These are phyloP conservation scores for Pocillopora grandis DNA, from an alignment of 92 coral and sea anemone species.

Conservation along the genomic window DNA sequence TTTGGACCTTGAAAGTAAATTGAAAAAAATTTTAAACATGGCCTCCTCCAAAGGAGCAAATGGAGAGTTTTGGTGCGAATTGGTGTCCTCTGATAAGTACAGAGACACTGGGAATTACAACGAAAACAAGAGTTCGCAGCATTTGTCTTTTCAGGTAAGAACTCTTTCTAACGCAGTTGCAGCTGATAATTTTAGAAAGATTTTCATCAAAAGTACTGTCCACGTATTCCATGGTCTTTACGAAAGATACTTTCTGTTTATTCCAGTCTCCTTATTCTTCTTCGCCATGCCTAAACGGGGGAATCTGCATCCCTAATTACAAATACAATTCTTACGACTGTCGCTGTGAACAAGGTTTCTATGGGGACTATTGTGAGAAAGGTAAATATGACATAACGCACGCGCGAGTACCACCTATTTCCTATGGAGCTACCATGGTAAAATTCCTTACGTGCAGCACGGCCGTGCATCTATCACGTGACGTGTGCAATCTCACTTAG, in stretches of 20 bases:
- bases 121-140: not conserved
- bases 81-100: not conserved
- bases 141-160: too few relatives aligned
- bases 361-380: not conserved
- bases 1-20: too few relatives aligned
- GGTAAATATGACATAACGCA: too few relatives aligned
- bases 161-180: too few relatives aligned
- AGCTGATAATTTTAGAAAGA: too few relatives aligned
- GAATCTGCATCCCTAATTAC: not conserved
- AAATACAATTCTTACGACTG: not conserved
- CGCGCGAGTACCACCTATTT: too few relatives aligned
- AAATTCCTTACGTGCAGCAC: too few relatives aligned
- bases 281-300: not conserved
- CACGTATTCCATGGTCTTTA: not conserved
- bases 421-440: too few relatives aligned
- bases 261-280: not conserved
- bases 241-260: not conserved
- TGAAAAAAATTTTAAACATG: too few relatives aligned
- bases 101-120: not conserved
- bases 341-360: not conserved
- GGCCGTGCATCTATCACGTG: too few relatives aligned
- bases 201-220: too few relatives aligned
- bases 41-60: not conserved
- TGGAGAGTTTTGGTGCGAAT: constrained; percentile 5
- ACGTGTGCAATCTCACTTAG: too few relatives aligned